Evolutionary conservation across 2,113 vertebrate species (phyloP).

Genomic region (Syngnathus typhle): DNA sequence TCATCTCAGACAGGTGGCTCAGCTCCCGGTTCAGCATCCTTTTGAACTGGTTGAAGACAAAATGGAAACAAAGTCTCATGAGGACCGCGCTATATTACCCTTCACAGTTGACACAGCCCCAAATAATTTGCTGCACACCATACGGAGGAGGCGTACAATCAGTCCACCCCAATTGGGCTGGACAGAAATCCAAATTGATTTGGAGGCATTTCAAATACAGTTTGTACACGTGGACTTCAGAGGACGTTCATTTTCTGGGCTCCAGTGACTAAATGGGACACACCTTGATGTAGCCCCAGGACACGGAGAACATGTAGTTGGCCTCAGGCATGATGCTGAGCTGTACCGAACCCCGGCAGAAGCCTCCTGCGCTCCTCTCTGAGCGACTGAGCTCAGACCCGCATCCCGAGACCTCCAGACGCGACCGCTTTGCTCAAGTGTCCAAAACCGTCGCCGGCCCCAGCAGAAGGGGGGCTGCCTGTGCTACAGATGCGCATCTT

Average conservation of each 20-base stretch:
- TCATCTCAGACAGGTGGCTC: slow-evolving; percentile 97
- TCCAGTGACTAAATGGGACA: slow-evolving; percentile 56
- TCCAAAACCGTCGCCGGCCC: slow-evolving; percentile 1
- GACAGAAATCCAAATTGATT: neutral
- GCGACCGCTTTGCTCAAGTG: slow-evolving; percentile 5
- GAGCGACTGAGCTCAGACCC: slow-evolving; percentile 48
- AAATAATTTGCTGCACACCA: slow-evolving; percentile 8
- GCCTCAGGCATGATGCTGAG: slow-evolving; percentile 91
- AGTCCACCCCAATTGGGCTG: neutral
- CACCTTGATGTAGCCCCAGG: slow-evolving; percentile 98
- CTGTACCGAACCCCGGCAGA: slow-evolving; percentile 62
- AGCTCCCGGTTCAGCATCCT: slow-evolving; percentile 98
- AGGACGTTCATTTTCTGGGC: neutral
- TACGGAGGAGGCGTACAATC: neutral
- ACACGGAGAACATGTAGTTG: slow-evolving; percentile 91
- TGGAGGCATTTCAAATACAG: neutral
- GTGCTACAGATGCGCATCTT: slow-evolving; percentile 40
- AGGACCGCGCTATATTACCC: slow-evolving; percentile 21
- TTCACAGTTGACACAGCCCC: slow-evolving; percentile 1
- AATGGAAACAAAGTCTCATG: slow-evolving; percentile 11
- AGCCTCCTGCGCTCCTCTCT: slow-evolving; percentile 71
- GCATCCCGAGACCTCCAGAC: slow-evolving; percentile 27
- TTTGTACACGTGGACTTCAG: neutral
- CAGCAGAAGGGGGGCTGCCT: slow-evolving; percentile 42
- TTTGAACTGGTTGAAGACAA: slow-evolving; percentile 83